Evolutionary conservation across 1,140 invertebrate genomes (phyloP).

Genomic region (Conus betulinus): DNA sequence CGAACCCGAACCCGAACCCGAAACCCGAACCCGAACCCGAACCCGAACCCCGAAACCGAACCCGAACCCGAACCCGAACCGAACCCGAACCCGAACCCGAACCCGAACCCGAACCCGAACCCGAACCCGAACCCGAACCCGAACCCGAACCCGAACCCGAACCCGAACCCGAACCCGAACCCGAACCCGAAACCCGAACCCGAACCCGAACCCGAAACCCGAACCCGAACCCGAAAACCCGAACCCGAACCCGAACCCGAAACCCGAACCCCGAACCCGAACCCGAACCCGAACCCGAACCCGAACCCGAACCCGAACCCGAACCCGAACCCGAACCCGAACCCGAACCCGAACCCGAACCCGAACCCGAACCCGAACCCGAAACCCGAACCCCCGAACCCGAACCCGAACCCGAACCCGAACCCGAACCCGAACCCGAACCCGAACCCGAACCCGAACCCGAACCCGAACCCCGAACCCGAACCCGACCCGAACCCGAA

Average conservation of each 20-base stretch:
- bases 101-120: conserved; percentile 62
- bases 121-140: conserved; percentile 63
- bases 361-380: conserved; percentile 49
- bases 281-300: conserved; percentile 60
- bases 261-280: too few relatives aligned
- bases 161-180: conserved; percentile 50
- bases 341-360: conserved; percentile 49
- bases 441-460: conserved; percentile 64
- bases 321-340: conserved; percentile 61
- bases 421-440: conserved; percentile 62
- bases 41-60: too few relatives aligned
- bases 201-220: conserved; percentile 43
- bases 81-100: conserved; percentile 60
- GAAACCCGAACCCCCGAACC: conserved; percentile 47
- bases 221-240: conserved; percentile 41
- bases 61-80: too few relatives aligned
- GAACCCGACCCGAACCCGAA: conserved; percentile 58
- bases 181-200: conserved; percentile 53
- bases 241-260: too few relatives aligned
- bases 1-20: conserved; percentile 52
- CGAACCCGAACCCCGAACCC: too few relatives aligned
- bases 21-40: conserved; percentile 41
- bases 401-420: conserved; percentile 61
- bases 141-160: conserved; percentile 56
- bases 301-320: conserved; percentile 59